phyloP scores from a whole-genome alignment of 2,797 vertebrate genomes.

The Notoglanidium macrostoma region DNA sequence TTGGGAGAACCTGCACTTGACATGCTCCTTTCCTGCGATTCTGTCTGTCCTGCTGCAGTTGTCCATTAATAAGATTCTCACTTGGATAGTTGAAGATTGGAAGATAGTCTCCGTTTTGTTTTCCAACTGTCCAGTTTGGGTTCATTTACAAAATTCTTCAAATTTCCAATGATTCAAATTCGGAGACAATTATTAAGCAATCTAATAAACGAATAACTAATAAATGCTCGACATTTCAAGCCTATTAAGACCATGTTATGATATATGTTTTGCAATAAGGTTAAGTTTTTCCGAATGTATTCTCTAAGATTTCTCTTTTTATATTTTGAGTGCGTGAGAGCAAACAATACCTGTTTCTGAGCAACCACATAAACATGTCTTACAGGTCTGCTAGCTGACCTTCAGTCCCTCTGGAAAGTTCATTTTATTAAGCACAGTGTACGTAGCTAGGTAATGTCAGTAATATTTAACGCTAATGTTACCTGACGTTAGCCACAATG shows the following conservation, averaged over 20 bases:
- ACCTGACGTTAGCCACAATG: not conserved
- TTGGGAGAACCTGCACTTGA: no score
- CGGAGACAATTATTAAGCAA: not conserved
- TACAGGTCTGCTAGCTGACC: constrained; percentile 3
- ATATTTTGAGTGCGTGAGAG: not conserved
- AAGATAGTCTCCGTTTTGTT: not conserved
- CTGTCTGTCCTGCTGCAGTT: no score
- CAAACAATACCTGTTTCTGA: not conserved
- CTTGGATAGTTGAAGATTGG: not conserved
- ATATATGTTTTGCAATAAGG: not conserved
- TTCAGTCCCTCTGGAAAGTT: not conserved
- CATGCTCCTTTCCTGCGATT: no score
- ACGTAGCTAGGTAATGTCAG: constrained; percentile 4
- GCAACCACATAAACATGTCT: constrained; percentile 3
- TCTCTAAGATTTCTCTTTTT: not conserved
- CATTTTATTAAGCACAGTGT: not conserved
- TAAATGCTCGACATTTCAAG: not conserved
- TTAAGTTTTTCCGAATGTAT: not conserved
- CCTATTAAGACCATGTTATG: not conserved
- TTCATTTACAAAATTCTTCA: not conserved
- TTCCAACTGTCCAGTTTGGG: not conserved
- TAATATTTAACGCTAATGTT: constrained; percentile 4
- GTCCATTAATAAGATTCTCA: not conserved
- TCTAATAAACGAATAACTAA: not conserved
- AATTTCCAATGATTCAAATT: not conserved